Base-by-base conservation (phyloP, 1,140 invertebrate genomes). In the Phocides pigmalion region DNA sequence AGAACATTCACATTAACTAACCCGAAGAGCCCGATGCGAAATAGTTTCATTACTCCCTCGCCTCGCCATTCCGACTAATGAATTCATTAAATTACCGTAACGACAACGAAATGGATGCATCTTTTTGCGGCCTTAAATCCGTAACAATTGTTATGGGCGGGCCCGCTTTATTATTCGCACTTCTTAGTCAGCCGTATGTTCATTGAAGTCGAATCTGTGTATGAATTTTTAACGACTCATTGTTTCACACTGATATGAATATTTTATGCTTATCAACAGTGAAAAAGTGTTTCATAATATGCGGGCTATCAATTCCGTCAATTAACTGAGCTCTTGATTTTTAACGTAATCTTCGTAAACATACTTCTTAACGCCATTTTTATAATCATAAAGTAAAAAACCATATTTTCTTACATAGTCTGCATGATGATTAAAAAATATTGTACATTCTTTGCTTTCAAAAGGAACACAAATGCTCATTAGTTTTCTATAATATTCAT, bases 1-100 rank as follows among this genome's bases (percentile, higher is more conserved):
- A 74, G 76, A 79, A 84, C 82, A 82, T 88, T 87, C 84, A 84
- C 79, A 87, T 87, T 81, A 83, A 80, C 77, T 80, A 79, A 86
- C 82, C 82, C 67, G 65, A 70, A 72, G 75, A 79, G 63, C 64
- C 59, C 79, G 71, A 79, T 80, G 68, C 74, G 75, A 72, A 66
- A 64, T 68, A 69, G 66, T 81, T 76, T 70, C 74, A 81, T 83
- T 81, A 76, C 70, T 70, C 64, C 64, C 62, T 68, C 68, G 22
- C 46, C 64, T 49, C 68, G 39, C 62, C 37, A 35, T 69, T 56
- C 28, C 32, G 16, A 39, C 58, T 67, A 79, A 77, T 81, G 64
- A 79, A 83, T 73, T 74, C 68, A 70, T 68, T 65, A 59, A 68
- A 68, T 68, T 66, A 61, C 35, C 25, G 61, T 51, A 61, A 49